A percentile compares a stretch with the other conserved stretches of the same genome.
Evolutionary conservation across 2,113 vertebrate genomes (phyloP).

Genomic region (Odocoileus hemionus): DNA sequence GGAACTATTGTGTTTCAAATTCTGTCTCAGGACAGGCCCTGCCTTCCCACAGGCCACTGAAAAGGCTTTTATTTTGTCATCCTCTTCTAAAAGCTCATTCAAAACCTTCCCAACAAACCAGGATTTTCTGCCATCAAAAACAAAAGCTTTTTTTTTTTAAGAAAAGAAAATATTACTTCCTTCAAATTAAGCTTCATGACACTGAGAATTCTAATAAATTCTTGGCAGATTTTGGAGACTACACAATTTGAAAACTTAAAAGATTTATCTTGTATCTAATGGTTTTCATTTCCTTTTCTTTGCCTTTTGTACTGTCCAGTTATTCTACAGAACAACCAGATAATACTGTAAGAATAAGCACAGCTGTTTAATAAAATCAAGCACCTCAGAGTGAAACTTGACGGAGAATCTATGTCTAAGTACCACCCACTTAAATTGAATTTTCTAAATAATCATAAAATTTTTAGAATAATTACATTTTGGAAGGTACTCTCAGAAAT

Average conservation of each 20-base stretch:
- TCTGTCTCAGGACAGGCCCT: conserved; percentile 69
- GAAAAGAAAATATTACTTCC: conserved; percentile 41
- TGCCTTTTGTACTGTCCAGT: background rate
- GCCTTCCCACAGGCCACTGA: conserved; percentile 66
- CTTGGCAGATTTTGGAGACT: background rate
- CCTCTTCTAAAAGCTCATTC: conserved; percentile 39
- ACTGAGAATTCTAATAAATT: background rate
- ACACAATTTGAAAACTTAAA: background rate
- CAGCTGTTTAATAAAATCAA: background rate
- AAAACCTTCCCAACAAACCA: conserved; percentile 45
- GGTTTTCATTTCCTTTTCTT: background rate
- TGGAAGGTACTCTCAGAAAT: background rate
- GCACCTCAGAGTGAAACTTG: background rate
- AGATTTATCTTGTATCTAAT: background rate
- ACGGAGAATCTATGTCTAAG: background rate
- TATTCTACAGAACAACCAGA: background rate
- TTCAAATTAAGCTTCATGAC: background rate
- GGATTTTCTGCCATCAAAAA: conserved; percentile 50
- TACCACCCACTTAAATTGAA: background rate
- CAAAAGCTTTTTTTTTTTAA: conserved; percentile 23
- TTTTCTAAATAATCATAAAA: background rate
- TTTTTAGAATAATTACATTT: background rate
- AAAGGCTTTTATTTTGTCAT: conserved; percentile 53
- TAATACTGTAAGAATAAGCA: background rate
- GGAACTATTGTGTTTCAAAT: conserved; percentile 78